A percentile compares a stretch with the other conserved stretches of the same genome.
phyloP scores from a whole-genome alignment of 2,113 vertebrate genomes.

The Onychostruthus taczanowskii region DNA sequence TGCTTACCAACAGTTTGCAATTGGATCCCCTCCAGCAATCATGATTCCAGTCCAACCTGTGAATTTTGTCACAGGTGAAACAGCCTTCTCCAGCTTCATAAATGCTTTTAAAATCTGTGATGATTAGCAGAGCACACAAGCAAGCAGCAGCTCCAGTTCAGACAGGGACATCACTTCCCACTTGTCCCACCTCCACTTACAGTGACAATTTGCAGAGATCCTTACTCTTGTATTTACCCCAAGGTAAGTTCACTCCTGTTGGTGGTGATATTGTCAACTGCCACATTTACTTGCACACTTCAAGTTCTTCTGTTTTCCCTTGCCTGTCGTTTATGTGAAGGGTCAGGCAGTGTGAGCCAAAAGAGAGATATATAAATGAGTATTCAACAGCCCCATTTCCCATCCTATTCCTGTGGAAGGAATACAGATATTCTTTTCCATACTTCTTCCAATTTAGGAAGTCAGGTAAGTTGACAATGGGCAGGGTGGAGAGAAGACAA shows the following conservation, averaged over 20 bases:
- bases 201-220: neutral
- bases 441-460: neutral
- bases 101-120: neutral
- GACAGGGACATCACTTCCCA: neutral
- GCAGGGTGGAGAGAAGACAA: neutral
- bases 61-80: neutral
- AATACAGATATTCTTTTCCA: neutral
- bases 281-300: neutral
- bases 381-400: neutral
- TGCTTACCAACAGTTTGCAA: neutral
- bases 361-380: neutral
- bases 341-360: neutral
- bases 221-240: neutral
- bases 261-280: neutral
- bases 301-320: neutral
- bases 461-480: neutral
- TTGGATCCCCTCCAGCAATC: neutral
- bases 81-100: rapidly evolving
- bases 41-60: neutral
- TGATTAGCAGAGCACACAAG: neutral
- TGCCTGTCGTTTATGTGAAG: neutral
- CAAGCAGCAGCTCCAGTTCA: neutral
- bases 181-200: neutral
- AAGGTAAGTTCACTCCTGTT: neutral
- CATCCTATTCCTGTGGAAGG: neutral